These are phyloP conservation scores for Carapus acus DNA, from an alignment of 2,797 vertebrate species.

Conservation along the genomic window DNA sequence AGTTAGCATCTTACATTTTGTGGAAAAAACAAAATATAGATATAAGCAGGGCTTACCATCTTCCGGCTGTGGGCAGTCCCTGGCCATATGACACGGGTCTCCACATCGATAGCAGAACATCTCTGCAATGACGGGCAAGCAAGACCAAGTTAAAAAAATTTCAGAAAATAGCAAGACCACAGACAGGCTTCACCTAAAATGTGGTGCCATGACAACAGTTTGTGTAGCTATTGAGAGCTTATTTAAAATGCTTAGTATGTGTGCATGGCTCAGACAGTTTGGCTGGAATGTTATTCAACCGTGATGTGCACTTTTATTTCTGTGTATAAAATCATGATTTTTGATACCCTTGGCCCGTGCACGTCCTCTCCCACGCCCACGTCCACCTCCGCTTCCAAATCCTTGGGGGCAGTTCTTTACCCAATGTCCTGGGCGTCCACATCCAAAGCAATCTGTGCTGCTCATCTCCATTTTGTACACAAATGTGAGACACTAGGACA, in stretches of 20 bases:
- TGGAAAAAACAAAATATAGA: neutral
- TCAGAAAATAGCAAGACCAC: too few relatives aligned
- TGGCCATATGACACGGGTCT: constrained; percentile 96
- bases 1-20: too few relatives aligned
- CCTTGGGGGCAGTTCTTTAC: constrained; percentile 90
- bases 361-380: constrained; percentile 62
- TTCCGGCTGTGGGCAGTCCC: constrained; percentile 96
- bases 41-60: constrained; percentile 70
- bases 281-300: too few relatives aligned
- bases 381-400: constrained; percentile 71
- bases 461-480: constrained; percentile 81
- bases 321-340: constrained; percentile 20
- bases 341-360: constrained; percentile 72
- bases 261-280: too few relatives aligned
- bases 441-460: constrained; percentile 96
- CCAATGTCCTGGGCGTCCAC: constrained; percentile 94
- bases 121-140: constrained; percentile 54
- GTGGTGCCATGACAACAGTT: neutral
- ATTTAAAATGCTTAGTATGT: too few relatives aligned
- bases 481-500: constrained; percentile 1
- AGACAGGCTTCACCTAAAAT: neutral
- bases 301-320: too few relatives aligned
- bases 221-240: too few relatives aligned
- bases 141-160: neutral
- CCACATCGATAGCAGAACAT: constrained; percentile 92